Percentiles rank a stretch among this genome's conserved stretches.
These are phyloP conservation scores for Galbula dea DNA, from an alignment of 2,113 vertebrate genomes.

Conservation along the genomic window DNA sequence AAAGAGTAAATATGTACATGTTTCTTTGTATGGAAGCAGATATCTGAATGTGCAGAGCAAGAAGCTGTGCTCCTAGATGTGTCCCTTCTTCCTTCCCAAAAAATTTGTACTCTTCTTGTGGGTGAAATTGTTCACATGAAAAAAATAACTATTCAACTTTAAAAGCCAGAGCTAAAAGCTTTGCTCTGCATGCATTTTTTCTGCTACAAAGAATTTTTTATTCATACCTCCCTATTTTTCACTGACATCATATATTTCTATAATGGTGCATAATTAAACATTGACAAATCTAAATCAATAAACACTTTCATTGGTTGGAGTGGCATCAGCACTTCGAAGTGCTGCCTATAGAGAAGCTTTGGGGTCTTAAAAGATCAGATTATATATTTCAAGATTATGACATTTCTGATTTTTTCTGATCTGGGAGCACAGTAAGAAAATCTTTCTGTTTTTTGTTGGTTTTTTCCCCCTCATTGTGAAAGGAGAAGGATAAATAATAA, in stretches of 20 bases:
- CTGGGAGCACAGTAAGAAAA: neutral
- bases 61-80: neutral
- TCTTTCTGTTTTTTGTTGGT: neutral
- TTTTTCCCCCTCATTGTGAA: neutral
- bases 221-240: constrained; percentile 35
- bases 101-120: neutral
- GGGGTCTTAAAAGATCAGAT: neutral
- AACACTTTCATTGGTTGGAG: neutral
- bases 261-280: constrained; percentile 60
- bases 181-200: constrained; percentile 41
- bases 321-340: neutral
- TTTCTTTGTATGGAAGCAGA: neutral
- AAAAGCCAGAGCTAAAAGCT: constrained; percentile 55
- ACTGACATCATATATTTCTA: constrained; percentile 45
- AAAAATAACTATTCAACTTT: neutral
- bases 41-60: neutral
- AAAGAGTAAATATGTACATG: neutral
- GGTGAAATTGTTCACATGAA: neutral
- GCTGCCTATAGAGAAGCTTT: neutral
- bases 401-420: neutral
- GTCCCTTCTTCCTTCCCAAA: neutral
- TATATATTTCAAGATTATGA: constrained; percentile 2
- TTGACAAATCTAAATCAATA: constrained; percentile 59
- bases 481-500: neutral
- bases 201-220: constrained; percentile 43